Conservation (phyloP, 1,140 invertebrate species). For the Sycophaga agraensis region DNA sequence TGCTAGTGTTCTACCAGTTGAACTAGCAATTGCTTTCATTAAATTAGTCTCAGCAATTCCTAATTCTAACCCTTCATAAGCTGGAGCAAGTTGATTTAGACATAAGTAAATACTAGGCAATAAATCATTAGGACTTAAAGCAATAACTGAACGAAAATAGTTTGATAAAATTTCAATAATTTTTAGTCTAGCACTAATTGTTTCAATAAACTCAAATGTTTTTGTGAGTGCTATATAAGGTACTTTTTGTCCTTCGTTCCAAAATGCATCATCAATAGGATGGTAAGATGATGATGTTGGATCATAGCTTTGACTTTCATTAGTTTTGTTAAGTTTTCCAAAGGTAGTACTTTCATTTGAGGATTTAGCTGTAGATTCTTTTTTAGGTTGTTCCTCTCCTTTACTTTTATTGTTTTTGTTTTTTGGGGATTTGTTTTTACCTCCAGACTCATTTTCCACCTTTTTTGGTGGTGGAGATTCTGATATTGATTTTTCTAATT, state of each 20-base stretch:
- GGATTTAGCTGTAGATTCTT: slow-evolving; percentile 23
- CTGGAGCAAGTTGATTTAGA: slow-evolving; percentile 92
- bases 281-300: slow-evolving; percentile 80
- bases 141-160: slow-evolving; percentile 90
- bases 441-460: neutral
- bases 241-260: slow-evolving; percentile 77
- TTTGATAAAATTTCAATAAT: slow-evolving; percentile 94
- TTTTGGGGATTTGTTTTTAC: slow-evolving; percentile 10
- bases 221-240: slow-evolving; percentile 90
- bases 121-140: slow-evolving; percentile 85
- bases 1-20: slow-evolving; percentile 82
- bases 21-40: slow-evolving; percentile 93
- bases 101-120: slow-evolving; percentile 90
- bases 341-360: neutral
- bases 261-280: slow-evolving; percentile 87
- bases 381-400: slow-evolving; percentile 7
- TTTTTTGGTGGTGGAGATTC: neutral
- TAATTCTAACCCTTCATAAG: slow-evolving; percentile 85
- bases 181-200: slow-evolving; percentile 83
- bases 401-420: slow-evolving; percentile 14
- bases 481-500: neutral
- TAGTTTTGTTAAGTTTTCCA: slow-evolving; percentile 29
- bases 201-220: slow-evolving; percentile 91
- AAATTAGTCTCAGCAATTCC: slow-evolving; percentile 93
- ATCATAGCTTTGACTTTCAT: slow-evolving; percentile 64